Evolutionary conservation across 1,140 invertebrate genomes (phyloP).

Genomic region (Tetramorium alpestre): DNA sequence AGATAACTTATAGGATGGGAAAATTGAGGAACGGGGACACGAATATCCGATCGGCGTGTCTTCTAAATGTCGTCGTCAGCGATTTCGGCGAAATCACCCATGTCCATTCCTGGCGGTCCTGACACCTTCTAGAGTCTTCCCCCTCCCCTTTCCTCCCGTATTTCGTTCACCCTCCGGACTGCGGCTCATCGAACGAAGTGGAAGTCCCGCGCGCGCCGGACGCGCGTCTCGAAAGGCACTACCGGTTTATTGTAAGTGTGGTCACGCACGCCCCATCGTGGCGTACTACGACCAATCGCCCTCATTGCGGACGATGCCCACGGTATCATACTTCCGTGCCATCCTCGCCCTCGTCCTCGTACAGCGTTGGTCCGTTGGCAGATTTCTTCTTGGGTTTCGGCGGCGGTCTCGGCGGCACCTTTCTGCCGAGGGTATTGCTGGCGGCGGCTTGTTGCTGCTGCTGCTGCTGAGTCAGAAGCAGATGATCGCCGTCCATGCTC

Average conservation of each 20-base stretch:
- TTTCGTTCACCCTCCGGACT: conserved; percentile 29
- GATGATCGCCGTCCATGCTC: conserved; percentile 72
- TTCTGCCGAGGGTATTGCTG: conserved; percentile 83
- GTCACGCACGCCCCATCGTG: conserved; percentile 54
- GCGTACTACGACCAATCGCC: conserved; percentile 70
- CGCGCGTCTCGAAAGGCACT: conserved; percentile 75
- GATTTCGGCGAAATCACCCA: neutral
- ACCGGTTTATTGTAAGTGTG: conserved; percentile 73
- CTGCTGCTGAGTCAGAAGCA: conserved; percentile 79
- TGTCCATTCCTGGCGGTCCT: neutral
- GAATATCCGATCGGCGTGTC: conserved; percentile 25
- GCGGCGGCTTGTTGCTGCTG: conserved; percentile 81
- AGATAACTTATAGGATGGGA: conserved; percentile 23
- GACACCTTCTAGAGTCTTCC: neutral
- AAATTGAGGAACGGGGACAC: neutral
- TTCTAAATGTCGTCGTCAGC: conserved; percentile 24
- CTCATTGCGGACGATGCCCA: conserved; percentile 70
- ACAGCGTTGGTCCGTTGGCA: conserved; percentile 87
- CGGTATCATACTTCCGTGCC: conserved; percentile 92
- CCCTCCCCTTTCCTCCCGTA: neutral
- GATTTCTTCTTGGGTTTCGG: conserved; percentile 93
- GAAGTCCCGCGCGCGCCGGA: neutral
- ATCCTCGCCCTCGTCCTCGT: conserved; percentile 94
- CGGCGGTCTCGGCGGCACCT: conserved; percentile 92
- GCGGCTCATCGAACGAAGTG: conserved; percentile 17